Conservation (phyloP, 2,888 invertebrate genomes). For the Drosophila affinis region DNA sequence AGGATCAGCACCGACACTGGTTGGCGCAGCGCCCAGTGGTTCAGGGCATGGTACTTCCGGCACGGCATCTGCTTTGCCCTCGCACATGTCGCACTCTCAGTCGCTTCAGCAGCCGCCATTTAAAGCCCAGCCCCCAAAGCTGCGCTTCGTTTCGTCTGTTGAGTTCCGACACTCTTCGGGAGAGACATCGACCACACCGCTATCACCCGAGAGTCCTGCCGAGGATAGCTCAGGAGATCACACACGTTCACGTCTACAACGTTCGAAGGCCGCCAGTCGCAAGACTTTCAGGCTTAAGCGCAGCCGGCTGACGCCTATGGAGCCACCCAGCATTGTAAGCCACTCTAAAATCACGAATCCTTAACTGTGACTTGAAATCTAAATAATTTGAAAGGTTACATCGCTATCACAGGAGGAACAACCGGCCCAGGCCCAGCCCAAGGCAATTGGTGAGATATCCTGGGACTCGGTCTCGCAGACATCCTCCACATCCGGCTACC, state of each 20-base stretch:
- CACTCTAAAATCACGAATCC: background rate
- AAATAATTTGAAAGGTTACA: slow-evolving; percentile 57
- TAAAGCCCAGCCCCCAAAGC: slow-evolving; percentile 86
- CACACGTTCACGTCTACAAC: slow-evolving; percentile 89
- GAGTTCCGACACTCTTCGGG: slow-evolving; percentile 92
- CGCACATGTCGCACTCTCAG: slow-evolving; percentile 84
- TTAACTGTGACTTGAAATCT: background rate
- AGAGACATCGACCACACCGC: slow-evolving; percentile 90
- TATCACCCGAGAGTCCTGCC: slow-evolving; percentile 89
- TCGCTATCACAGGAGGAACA: slow-evolving; percentile 66
- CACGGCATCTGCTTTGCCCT: slow-evolving; percentile 77
- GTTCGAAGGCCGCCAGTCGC: slow-evolving; percentile 96
- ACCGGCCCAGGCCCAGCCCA: slow-evolving; percentile 68
- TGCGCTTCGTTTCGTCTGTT: slow-evolving; percentile 92
- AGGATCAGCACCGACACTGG: slow-evolving; percentile 77
- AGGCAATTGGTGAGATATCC: slow-evolving; percentile 87
- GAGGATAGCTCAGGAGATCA: slow-evolving; percentile 88
- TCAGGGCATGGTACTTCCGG: slow-evolving; percentile 68
- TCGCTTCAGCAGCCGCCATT: slow-evolving; percentile 83
- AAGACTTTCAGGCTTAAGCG: slow-evolving; percentile 95
- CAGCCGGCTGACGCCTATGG: slow-evolving; percentile 87
- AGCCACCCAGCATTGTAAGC: slow-evolving; percentile 85
- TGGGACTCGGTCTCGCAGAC: slow-evolving; percentile 93
- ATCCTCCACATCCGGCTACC: slow-evolving; percentile 93
- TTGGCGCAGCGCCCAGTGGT: slow-evolving; percentile 62